Conservation (phyloP, 1,140 invertebrate species). For the Sinella curviseta region DNA sequence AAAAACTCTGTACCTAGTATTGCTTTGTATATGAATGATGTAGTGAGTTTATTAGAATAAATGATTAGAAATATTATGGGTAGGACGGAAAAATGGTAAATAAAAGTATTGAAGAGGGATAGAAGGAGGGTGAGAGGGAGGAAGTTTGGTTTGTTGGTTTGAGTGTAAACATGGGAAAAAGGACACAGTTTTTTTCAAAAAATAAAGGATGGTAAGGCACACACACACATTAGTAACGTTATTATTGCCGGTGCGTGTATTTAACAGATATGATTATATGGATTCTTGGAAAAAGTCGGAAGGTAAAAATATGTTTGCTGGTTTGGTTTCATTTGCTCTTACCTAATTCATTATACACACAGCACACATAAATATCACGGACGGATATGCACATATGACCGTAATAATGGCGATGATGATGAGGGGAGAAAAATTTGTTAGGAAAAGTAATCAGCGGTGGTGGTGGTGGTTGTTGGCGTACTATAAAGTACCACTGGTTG, state of each 20-base stretch:
- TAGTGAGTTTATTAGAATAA: neutral
- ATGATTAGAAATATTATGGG: neutral
- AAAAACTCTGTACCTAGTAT: no score
- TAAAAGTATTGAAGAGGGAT: no score
- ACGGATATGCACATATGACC: neutral
- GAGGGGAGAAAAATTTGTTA: slow-evolving; percentile 18
- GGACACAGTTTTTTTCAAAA: no score
- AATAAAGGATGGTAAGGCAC: no score
- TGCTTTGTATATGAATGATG: neutral
- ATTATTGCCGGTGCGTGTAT: neutral
- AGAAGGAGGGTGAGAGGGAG: neutral
- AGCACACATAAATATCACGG: neutral
- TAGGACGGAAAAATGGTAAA: no score
- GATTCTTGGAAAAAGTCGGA: neutral
- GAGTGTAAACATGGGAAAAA: neutral
- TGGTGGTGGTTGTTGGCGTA: no score
- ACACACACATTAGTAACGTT: no score
- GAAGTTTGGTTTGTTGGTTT: neutral
- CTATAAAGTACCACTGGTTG: slow-evolving; percentile 30
- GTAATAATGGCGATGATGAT: neutral
- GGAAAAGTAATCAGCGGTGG: slow-evolving; percentile 42
- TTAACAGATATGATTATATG: neutral
- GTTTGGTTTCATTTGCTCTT: neutral
- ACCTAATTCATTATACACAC: neutral
- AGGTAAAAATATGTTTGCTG: neutral